Conservation (phyloP, 2,797 vertebrate genomes). For the Orientallactaga sibirica region DNA sequence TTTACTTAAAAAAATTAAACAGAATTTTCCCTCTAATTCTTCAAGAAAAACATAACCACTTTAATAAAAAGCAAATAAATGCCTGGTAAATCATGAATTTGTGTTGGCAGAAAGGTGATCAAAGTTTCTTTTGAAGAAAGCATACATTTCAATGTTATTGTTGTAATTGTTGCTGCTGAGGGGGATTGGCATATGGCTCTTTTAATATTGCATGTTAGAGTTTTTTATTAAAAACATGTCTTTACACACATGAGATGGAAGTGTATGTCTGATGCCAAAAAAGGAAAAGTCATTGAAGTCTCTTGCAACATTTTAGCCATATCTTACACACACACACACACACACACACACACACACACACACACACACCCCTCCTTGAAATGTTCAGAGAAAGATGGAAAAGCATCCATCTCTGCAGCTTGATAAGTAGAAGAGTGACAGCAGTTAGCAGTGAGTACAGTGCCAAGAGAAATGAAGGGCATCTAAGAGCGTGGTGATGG, state of each 20-base stretch:
- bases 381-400: background rate
- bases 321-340: background rate
- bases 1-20: conserved; percentile 14
- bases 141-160: conserved; percentile 28
- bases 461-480: background rate
- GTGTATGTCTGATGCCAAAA: conserved; percentile 12
- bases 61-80: conserved; percentile 8
- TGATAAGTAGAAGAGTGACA: background rate
- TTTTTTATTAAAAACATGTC: conserved; percentile 40
- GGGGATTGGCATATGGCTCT: conserved; percentile 43
- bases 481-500: background rate
- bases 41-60: conserved; percentile 37
- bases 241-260: conserved; percentile 28
- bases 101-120: conserved; percentile 35
- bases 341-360: background rate
- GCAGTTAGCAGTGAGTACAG: background rate
- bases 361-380: background rate
- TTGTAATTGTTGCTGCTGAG: conserved; percentile 23
- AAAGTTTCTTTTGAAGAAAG: conserved; percentile 56
- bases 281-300: conserved; percentile 33
- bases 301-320: background rate
- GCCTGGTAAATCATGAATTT: conserved; percentile 19
- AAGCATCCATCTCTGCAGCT: background rate
- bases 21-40: background rate
- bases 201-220: conserved; percentile 65